Base-by-base conservation (phyloP, 1,140 invertebrate species). In the Euglossa dilemma region DNA sequence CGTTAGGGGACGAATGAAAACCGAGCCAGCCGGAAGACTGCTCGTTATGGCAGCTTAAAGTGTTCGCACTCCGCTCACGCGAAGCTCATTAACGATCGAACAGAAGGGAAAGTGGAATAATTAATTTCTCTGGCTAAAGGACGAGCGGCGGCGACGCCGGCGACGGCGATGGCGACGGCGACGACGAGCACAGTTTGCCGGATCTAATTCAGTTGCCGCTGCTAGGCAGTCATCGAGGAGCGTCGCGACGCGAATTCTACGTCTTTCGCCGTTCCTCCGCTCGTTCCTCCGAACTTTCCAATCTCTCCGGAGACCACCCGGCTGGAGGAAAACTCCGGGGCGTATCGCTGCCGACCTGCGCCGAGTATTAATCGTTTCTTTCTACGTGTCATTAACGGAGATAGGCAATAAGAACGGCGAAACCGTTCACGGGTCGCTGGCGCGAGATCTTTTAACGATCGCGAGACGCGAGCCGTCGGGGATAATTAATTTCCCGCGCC, bases 11-110 rank as follows among this genome's bases (percentile, higher is more conserved):
- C 78, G 86, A 85, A 85, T 87, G 80, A 84, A 85, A 87, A 85
- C 80, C 80, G 72, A 83, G 64, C 70, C 78, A 80, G 59, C 78
- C 76, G 86, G 84, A 87, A 80, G 86, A 85, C 80, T 80, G 86
- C 84, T 87, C 84, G 84, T 85, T 87, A 85, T 28, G 80, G 77
- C 76, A 47, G 57, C 83, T 84, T 82, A 81, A 83, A 87, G 83
- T 80, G 80, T 89, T 87, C 87, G 73, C 84, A 83, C 75, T 85
- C 73, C 73, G 80, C 84, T 87, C 81, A 87, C 79, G 85, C 74
- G 83, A 80, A 72, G 73, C 87, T 89, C 87, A 87, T 89, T 89
- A 89, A 87, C 86, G 86, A 89, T 89, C 77, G 82, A 85, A 81
- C 79, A 83, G 76, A 69, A 75, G 67, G 52, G 61, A 83, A 74